A percentile compares a stretch with the other conserved stretches of the same genome.
phyloP scores from a whole-genome alignment of 2,888 invertebrate genomes.

The Leucophenga montana region DNA sequence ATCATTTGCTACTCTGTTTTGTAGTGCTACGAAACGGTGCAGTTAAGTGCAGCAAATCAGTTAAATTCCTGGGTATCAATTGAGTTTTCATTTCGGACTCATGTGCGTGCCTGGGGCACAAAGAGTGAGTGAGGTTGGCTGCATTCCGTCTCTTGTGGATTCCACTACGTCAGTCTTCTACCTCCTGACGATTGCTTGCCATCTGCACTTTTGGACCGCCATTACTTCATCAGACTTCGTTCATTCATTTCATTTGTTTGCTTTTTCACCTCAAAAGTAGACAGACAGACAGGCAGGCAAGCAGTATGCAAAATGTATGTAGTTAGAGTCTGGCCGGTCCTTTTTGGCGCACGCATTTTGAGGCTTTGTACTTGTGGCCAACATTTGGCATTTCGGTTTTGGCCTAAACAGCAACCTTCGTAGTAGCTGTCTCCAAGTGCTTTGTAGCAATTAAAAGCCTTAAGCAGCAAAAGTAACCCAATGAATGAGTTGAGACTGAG shows the following conservation, averaged over 20 bases:
- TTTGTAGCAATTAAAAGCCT: too few species aligned
- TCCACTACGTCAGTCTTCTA: too few species aligned
- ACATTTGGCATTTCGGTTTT: slow-evolving; percentile 68
- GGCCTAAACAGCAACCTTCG: slow-evolving; percentile 32
- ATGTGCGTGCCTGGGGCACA: too few species aligned
- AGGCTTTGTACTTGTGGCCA: slow-evolving; percentile 73
- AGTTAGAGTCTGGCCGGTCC: slow-evolving; percentile 20
- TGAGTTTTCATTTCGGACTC: slow-evolving; percentile 15
- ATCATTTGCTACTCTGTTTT: neutral
- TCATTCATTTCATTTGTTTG: slow-evolving; percentile 5
- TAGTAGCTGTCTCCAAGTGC: too few species aligned
- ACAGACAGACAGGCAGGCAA: neutral
- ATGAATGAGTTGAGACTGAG: too few species aligned
- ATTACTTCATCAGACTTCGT: slow-evolving; percentile 5
- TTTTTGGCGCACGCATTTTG: slow-evolving; percentile 55
- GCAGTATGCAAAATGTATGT: neutral
- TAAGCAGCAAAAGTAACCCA: slow-evolving; percentile 21
- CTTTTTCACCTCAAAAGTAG: neutral
- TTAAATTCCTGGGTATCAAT: slow-evolving; percentile 24
- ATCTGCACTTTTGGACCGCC: neutral
- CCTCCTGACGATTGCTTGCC: too few species aligned
- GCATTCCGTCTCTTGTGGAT: too few species aligned
- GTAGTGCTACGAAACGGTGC: neutral
- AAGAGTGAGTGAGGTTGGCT: too few species aligned
- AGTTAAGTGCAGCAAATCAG: slow-evolving; percentile 27